Evolutionary conservation across 37 sponge, comb jelly and placozoan genomes (phyloP).

Genomic region (Dysidea cf. avara): DNA sequence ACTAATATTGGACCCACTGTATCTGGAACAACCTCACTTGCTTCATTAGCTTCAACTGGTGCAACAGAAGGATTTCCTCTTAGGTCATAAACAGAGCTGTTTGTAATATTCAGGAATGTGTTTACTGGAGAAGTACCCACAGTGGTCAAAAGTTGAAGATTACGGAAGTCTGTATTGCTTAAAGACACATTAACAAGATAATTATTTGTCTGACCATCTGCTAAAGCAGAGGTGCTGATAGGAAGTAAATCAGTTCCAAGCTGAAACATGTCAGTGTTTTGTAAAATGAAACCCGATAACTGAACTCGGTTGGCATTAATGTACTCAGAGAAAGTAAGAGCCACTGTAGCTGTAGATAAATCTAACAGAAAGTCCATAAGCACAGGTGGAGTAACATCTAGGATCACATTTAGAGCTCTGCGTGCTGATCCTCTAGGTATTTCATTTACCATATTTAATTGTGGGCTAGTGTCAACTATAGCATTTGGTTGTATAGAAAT

Average conservation of each 20-base stretch:
- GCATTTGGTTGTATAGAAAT: constrained; percentile 54
- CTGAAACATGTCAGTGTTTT: neutral
- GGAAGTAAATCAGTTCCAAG: constrained; percentile 3
- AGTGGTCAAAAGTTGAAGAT: constrained; percentile 34
- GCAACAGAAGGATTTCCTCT: constrained; percentile 29
- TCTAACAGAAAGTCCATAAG: constrained; percentile 55
- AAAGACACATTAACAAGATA: constrained; percentile 57
- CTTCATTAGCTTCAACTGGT: constrained; percentile 17
- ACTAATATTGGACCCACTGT: constrained; percentile 36
- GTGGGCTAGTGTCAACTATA: constrained; percentile 72
- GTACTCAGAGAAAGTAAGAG: constrained; percentile 84
- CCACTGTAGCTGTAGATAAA: constrained; percentile 42
- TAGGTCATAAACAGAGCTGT: constrained; percentile 52
- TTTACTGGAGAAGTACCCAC: constrained; percentile 46
- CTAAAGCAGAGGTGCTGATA: constrained; percentile 45
- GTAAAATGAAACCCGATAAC: constrained; percentile 32
- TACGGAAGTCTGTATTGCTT: constrained; percentile 54
- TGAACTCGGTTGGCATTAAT: constrained; percentile 52
- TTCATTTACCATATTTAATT: constrained; percentile 51
- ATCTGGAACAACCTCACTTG: constrained; percentile 49
- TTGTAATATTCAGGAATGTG: constrained; percentile 47
- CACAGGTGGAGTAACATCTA: constrained; percentile 59
- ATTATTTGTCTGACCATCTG: constrained; percentile 43
- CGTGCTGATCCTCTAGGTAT: constrained; percentile 34
- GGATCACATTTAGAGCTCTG: constrained; percentile 27